Evolutionary conservation across 1,140 invertebrate genomes (phyloP).

Genomic region (Fragariocoptes setiger): DNA sequence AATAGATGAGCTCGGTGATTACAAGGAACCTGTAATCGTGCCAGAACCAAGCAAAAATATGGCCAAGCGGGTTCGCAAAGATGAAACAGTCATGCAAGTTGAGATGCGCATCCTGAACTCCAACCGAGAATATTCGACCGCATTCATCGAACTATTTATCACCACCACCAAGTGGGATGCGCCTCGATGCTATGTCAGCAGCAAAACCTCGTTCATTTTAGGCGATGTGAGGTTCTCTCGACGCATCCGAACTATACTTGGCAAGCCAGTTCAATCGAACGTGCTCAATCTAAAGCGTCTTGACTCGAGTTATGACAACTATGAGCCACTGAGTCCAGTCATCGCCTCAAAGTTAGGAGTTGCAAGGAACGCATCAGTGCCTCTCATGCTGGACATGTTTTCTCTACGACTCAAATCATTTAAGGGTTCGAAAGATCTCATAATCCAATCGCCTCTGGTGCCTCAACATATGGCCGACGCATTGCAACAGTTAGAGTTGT

Average conservation of each 20-base stretch:
- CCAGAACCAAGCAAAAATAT: not conserved
- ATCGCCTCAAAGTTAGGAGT: not conserved
- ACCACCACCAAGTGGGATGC: conserved; percentile 5
- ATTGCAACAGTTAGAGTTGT: not conserved
- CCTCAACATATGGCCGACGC: not conserved
- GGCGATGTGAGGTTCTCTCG: conserved; percentile 4
- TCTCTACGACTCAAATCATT: not conserved
- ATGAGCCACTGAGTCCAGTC: conserved; percentile 1
- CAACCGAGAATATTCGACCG: conserved; percentile 2
- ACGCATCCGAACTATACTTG: conserved; percentile 4
- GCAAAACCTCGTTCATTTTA: conserved; percentile 7
- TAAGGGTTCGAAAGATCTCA: not conserved
- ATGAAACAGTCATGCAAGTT: not conserved
- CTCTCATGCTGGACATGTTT: conserved; percentile 3
- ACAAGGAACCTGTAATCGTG: conserved; percentile 8
- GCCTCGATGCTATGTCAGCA: conserved; percentile 6
- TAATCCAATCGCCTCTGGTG: not conserved
- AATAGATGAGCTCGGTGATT: conserved; percentile 9
- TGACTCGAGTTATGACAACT: not conserved
- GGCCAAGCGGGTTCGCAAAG: not conserved
- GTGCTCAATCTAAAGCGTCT: not conserved
- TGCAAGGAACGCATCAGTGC: conserved; percentile 1
- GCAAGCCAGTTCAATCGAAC: conserved; percentile 1
- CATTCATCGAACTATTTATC: conserved; percentile 5
- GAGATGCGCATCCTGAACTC: conserved; percentile 1